Conservation (phyloP, 2,888 invertebrate species). For the Caenorhabditis sinica region DNA sequence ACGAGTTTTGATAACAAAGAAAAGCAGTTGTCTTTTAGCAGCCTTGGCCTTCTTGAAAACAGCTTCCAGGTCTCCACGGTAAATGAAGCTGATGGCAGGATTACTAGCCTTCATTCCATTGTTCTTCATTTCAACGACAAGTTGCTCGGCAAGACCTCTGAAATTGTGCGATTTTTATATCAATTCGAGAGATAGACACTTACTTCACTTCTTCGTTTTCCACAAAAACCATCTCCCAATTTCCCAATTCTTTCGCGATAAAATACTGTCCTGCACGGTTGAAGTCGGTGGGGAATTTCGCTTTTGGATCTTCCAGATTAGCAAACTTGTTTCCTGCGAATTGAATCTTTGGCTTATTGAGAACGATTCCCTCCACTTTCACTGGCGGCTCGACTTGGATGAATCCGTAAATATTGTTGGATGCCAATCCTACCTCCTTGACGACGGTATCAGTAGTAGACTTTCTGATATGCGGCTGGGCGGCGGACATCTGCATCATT, state of each 20-base stretch:
- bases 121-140: conserved; percentile 23
- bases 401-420: conserved; percentile 42
- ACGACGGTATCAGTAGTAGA: conserved; percentile 27
- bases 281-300: conserved; percentile 48
- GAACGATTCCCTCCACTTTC: conserved; percentile 45
- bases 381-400: conserved; percentile 39
- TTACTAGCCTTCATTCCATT: conserved; percentile 30
- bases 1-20: conserved; percentile 40
- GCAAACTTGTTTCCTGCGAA: conserved; percentile 19
- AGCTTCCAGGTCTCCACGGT: conserved; percentile 19
- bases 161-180: conserved; percentile 2
- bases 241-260: conserved; percentile 26
- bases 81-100: conserved; percentile 2
- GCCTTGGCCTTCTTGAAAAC: conserved; percentile 48
- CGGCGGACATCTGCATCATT: conserved; percentile 43
- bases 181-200: background rate
- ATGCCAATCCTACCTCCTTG: conserved; percentile 38
- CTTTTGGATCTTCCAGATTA: conserved; percentile 21
- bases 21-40: conserved; percentile 32
- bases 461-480: conserved; percentile 42
- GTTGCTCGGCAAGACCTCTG: conserved; percentile 34
- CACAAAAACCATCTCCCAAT: conserved; percentile 48
- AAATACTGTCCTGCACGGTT: conserved; percentile 34
- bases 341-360: conserved; percentile 37
- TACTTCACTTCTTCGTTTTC: conserved; percentile 43